Evolutionary conservation across 1,140 invertebrate genomes (phyloP).

Genomic region (Plectrocnemia conspersa): DNA sequence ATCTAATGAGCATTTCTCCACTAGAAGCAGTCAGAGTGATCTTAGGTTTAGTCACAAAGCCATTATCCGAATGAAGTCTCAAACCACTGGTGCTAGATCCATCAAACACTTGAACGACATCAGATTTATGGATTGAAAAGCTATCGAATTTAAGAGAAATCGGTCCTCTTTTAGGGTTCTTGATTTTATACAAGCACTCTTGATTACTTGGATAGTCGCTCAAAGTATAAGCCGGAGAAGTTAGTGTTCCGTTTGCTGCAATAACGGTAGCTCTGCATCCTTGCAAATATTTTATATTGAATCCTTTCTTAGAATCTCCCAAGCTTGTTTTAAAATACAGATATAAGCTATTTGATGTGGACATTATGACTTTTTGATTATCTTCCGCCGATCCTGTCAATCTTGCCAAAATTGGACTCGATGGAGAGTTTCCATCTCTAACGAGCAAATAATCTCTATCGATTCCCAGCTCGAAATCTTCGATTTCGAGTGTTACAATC

Average conservation of each 20-base stretch:
- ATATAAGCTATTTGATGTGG: conserved; percentile 84
- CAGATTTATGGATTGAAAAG: conserved; percentile 81
- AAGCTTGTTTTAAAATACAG: conserved; percentile 88
- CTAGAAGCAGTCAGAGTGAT: conserved; percentile 88
- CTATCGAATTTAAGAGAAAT: conserved; percentile 83
- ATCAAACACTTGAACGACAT: conserved; percentile 87
- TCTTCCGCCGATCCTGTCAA: conserved; percentile 73
- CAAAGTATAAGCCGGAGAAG: conserved; percentile 81
- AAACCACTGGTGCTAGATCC: conserved; percentile 79
- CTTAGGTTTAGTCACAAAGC: conserved; percentile 81
- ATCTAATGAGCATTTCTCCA: conserved; percentile 85
- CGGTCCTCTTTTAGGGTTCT: conserved; percentile 74
- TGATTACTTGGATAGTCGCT: conserved; percentile 86
- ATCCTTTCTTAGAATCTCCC: conserved; percentile 84
- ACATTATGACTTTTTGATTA: conserved; percentile 83
- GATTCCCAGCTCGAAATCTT: conserved; percentile 83
- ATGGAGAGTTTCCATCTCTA: conserved; percentile 83
- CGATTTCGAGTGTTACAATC: conserved; percentile 84
- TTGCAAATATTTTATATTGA: conserved; percentile 83
- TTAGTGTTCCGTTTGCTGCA: conserved; percentile 75
- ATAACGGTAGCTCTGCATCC: conserved; percentile 79
- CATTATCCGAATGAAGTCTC: conserved; percentile 80
- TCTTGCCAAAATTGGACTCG: conserved; percentile 74
- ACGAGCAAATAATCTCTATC: conserved; percentile 83
- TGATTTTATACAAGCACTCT: conserved; percentile 84